Evolutionary conservation across 2,113 vertebrate genomes (phyloP).

Genomic region (Silurus glanis): DNA sequence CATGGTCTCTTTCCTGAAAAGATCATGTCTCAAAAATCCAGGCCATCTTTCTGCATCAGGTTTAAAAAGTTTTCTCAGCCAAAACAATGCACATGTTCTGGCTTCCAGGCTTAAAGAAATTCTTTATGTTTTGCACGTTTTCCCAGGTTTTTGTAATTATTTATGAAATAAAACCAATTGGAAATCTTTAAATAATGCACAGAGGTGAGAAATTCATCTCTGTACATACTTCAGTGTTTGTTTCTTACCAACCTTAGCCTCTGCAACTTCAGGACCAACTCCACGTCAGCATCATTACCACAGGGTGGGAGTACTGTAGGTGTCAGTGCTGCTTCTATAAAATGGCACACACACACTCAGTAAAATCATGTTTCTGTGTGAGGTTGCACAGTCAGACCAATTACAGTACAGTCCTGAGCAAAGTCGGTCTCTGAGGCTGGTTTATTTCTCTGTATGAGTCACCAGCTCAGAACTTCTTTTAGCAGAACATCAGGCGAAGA

Average conservation of each 20-base stretch:
- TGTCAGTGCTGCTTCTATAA: not conserved
- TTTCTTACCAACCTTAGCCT: not conserved
- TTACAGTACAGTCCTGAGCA: not conserved
- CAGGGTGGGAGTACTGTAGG: not conserved
- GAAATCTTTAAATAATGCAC: not conserved
- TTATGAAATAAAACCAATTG: not conserved
- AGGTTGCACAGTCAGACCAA: not conserved
- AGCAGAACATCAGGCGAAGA: not conserved
- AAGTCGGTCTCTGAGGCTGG: not conserved
- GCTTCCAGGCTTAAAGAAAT: not conserved
- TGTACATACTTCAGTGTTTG: not conserved
- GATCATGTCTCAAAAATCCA: not conserved
- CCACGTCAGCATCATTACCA: not conserved
- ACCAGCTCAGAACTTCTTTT: not conserved
- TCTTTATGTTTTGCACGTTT: not conserved
- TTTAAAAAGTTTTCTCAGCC: not conserved
- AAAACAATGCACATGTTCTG: not conserved
- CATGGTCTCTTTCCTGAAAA: no score
- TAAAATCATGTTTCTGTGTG: not conserved
- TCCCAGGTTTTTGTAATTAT: not conserved
- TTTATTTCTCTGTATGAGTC: not conserved
- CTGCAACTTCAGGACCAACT: not conserved
- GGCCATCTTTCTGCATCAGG: not conserved
- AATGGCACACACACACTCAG: not conserved
- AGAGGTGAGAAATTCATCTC: not conserved